These are phyloP conservation scores for Petrocephalus microphthalmus DNA, from an alignment of 2,113 vertebrate species.

Conservation along the genomic window DNA sequence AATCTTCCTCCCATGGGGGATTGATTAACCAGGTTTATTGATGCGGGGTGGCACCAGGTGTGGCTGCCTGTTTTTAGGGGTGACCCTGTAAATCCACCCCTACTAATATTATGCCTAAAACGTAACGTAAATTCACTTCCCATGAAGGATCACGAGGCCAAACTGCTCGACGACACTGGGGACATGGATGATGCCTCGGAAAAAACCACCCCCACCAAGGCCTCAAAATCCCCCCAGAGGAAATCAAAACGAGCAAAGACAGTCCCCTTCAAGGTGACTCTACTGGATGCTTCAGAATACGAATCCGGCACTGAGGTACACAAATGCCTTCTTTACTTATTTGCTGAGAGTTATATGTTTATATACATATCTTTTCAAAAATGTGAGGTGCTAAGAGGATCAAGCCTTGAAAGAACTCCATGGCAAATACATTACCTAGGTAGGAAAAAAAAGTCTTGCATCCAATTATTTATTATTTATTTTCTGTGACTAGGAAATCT, in stretches of 20 bases:
- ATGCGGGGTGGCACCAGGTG: background rate
- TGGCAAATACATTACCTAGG: background rate
- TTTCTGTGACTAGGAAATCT: background rate
- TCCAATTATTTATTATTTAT: background rate
- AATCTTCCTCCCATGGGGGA: too few relatives aligned
- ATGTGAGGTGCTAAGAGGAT: background rate
- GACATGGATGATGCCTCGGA: constrained; percentile 85
- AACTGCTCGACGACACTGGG: constrained; percentile 69
- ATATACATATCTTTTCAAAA: background rate
- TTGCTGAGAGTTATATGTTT: background rate
- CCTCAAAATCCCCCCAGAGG: constrained; percentile 92
- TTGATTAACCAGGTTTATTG: background rate
- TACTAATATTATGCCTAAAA: background rate
- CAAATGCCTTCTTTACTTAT: background rate
- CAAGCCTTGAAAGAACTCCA: background rate
- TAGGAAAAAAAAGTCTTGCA: background rate
- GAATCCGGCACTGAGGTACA: constrained; percentile 89
- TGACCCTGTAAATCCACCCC: background rate
- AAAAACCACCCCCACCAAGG: constrained; percentile 89
- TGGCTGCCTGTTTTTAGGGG: background rate
- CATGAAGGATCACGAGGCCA: constrained; percentile 37
- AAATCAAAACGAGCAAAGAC: constrained; percentile 81
- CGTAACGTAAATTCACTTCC: background rate
- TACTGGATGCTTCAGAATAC: constrained; percentile 84
- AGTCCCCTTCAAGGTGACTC: constrained; percentile 77